Evolutionary conservation across 2,113 vertebrate genomes (phyloP).

Genomic region (Recurvirostra avosetta): DNA sequence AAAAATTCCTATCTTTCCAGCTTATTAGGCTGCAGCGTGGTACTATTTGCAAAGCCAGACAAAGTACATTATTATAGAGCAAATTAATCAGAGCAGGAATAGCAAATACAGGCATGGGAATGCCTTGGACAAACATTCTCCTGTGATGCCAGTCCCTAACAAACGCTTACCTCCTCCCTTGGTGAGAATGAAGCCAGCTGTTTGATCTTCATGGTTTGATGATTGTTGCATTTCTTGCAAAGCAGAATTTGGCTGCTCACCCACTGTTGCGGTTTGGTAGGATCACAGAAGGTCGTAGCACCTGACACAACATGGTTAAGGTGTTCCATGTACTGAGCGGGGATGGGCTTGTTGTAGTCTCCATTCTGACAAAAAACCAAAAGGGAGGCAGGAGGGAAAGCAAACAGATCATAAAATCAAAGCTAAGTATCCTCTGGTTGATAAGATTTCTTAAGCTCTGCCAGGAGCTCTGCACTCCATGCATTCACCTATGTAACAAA

Average conservation of each 20-base stretch:
- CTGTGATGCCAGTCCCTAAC: neutral
- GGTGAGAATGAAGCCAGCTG: constrained; percentile 92
- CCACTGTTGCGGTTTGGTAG: constrained; percentile 84
- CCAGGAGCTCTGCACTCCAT: neutral
- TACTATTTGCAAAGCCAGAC: neutral
- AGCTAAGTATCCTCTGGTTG: neutral
- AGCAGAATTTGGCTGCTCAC: constrained; percentile 94
- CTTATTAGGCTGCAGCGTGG: neutral
- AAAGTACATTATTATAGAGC: neutral
- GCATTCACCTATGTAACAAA: neutral
- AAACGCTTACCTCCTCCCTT: constrained; percentile 82
- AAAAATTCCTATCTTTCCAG: neutral
- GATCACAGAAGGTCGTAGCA: constrained; percentile 56
- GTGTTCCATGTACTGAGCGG: constrained; percentile 93
- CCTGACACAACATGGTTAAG: constrained; percentile 91
- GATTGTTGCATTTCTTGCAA: constrained; percentile 91
- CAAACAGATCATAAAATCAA: neutral
- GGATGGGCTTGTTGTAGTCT: constrained; percentile 98
- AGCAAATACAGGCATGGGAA: neutral
- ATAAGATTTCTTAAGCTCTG: neutral
- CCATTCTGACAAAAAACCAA: constrained; percentile 81
- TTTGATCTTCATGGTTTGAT: constrained; percentile 92
- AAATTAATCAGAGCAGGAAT: neutral
- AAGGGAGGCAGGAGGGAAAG: neutral
- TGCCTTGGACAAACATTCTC: neutral